Conservation (phyloP, 2,888 invertebrate species). For the Papilio gigon region DNA sequence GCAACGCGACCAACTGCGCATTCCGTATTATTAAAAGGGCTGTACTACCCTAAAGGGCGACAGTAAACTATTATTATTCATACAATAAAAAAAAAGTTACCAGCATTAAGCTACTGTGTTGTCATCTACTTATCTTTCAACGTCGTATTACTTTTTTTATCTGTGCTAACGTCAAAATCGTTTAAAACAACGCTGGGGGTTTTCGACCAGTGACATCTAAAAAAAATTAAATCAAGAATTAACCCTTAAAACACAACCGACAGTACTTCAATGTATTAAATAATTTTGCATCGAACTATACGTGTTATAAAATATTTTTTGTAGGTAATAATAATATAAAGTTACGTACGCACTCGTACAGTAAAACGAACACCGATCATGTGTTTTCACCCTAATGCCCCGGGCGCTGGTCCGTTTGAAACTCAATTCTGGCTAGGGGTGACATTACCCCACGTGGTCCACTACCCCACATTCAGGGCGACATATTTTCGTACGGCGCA, state of each 20-base stretch:
- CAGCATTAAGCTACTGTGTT: conserved; percentile 56
- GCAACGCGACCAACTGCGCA: conserved; percentile 73
- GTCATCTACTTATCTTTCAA: conserved; percentile 71
- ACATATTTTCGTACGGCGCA: conserved; percentile 77
- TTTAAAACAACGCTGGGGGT: conserved; percentile 72
- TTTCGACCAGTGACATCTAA: conserved; percentile 44
- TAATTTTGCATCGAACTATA: no score
- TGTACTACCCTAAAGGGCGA: conserved; percentile 71
- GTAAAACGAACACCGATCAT: conserved; percentile 22
- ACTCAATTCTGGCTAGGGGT: conserved; percentile 74
- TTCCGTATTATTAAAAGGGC: conserved; percentile 76
- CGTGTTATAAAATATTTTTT: background rate
- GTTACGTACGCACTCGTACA: conserved; percentile 4
- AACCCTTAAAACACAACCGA: background rate
- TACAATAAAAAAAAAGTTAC: conserved; percentile 61
- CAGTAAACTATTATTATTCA: conserved; percentile 75
- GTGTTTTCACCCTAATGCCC: conserved; percentile 38
- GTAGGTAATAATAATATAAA: conserved; percentile 1
- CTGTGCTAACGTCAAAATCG: conserved; percentile 57
- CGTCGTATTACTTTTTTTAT: conserved; percentile 50
- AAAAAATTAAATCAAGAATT: conserved; percentile 12
- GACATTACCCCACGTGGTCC: conserved; percentile 66
- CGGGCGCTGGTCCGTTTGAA: conserved; percentile 55
- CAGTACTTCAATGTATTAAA: background rate
- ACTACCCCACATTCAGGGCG: conserved; percentile 73